These are phyloP conservation scores for Vireo griseus DNA, from an alignment of 2,797 vertebrate genomes.

Conservation along the genomic window DNA sequence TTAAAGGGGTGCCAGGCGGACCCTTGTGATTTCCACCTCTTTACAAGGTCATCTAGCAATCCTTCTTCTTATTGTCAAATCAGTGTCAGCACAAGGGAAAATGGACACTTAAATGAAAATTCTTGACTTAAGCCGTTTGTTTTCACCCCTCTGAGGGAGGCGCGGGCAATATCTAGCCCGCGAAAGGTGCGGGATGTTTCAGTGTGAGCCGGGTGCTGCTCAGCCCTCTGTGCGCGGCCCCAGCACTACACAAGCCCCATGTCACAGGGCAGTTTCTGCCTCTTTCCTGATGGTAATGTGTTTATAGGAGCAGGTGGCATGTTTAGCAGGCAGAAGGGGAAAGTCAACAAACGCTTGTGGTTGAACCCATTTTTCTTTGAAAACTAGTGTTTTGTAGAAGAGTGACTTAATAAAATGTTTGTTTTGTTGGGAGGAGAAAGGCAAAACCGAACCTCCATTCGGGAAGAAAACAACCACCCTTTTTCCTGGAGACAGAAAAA, in stretches of 20 bases:
- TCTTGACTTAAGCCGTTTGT: neutral
- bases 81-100: neutral
- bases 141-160: neutral
- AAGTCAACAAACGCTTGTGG: neutral
- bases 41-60: neutral
- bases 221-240: no score
- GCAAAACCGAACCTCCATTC: neutral
- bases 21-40: neutral
- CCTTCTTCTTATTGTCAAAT: neutral
- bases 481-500: neutral
- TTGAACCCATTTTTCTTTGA: neutral
- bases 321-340: rapidly evolving
- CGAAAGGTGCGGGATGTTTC: neutral
- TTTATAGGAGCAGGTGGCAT: neutral
- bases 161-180: rapidly evolving
- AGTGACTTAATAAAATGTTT: neutral
- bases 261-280: neutral
- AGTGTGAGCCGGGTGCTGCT: rapidly evolving
- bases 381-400: neutral
- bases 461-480: neutral
- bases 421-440: neutral
- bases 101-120: neutral
- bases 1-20: neutral
- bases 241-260: rapidly evolving
- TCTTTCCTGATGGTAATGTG: rapidly evolving